phyloP scores from a whole-genome alignment of 2,797 vertebrate genomes.

The Knipowitschia caucasica region DNA sequence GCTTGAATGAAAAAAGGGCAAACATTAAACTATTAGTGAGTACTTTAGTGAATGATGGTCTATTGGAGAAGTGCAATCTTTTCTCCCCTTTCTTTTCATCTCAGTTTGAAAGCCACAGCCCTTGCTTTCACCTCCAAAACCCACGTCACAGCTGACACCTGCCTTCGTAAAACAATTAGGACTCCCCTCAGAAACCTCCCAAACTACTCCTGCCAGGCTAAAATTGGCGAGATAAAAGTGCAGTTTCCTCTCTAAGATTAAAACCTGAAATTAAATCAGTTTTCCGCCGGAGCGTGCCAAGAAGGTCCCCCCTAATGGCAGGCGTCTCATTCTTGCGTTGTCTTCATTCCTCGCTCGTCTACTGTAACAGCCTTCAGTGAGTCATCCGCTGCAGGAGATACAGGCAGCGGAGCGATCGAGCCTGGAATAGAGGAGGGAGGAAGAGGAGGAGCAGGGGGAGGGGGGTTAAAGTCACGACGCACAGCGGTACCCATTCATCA shows the following conservation, averaged over 20 bases:
- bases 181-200: constrained; percentile 40
- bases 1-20: constrained; percentile 40
- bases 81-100: constrained; percentile 14
- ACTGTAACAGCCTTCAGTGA: constrained; percentile 67
- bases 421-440: constrained; percentile 37
- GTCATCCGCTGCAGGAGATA: constrained; percentile 67
- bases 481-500: constrained; percentile 64
- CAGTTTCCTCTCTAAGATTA: constrained; percentile 59
- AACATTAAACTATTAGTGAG: not conserved
- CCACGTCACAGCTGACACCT: constrained; percentile 54
- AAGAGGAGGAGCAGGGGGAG: constrained; percentile 22
- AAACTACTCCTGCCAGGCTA: constrained; percentile 42
- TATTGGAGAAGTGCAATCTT: constrained; percentile 37
- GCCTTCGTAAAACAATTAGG: constrained; percentile 68
- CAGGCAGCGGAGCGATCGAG: constrained; percentile 38
- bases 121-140: constrained; percentile 39
- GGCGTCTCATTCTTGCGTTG: constrained; percentile 50
- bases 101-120: constrained; percentile 26
- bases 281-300: constrained; percentile 40
- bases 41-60: not conserved
- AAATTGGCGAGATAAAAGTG: constrained; percentile 44
- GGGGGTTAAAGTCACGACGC: constrained; percentile 66
- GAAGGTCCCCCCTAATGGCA: constrained; percentile 54
- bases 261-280: constrained; percentile 71
- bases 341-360: constrained; percentile 56